These are phyloP conservation scores for Lycaon pictus DNA, from an alignment of 2,113 vertebrate species.

Conservation along the genomic window DNA sequence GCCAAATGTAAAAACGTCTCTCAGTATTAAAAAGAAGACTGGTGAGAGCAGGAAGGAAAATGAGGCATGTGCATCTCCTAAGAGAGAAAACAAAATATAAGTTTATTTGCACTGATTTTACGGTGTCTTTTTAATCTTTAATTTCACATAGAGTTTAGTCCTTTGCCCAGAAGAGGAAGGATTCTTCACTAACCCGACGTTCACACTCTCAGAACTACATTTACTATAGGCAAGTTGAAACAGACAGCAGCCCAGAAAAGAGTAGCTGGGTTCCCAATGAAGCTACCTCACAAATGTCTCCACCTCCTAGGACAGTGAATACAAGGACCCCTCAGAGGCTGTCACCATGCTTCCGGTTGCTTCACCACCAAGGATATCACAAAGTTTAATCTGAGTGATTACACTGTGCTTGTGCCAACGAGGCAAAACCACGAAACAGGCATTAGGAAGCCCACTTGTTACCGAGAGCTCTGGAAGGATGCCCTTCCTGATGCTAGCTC, in stretches of 20 bases:
- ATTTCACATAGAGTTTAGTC: not conserved
- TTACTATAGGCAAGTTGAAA: not conserved
- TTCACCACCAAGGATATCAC: not conserved
- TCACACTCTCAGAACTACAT: not conserved
- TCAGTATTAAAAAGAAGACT: not conserved
- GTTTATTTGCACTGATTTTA: not conserved
- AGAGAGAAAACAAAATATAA: not conserved
- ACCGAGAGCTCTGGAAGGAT: not conserved
- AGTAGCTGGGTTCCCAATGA: not conserved
- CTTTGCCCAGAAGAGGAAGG: not conserved
- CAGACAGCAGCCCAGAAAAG: not conserved
- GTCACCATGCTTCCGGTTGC: not conserved
- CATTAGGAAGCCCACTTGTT: not conserved
- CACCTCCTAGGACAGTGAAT: not conserved
- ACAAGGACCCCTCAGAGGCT: not conserved
- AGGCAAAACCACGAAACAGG: not conserved
- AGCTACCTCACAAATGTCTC: not conserved
- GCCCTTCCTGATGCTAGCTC: not conserved
- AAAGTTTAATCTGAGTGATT: not conserved
- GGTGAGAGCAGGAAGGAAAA: not conserved
- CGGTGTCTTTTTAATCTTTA: not conserved
- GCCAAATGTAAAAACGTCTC: not conserved
- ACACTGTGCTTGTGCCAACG: not conserved
- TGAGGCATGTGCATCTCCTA: not conserved
- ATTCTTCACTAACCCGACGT: not conserved